Evolutionary conservation across 2,888 invertebrate species (phyloP), one percentile per base, ranked within the genome.

Genomic region (Pandemis corylana): DNA sequence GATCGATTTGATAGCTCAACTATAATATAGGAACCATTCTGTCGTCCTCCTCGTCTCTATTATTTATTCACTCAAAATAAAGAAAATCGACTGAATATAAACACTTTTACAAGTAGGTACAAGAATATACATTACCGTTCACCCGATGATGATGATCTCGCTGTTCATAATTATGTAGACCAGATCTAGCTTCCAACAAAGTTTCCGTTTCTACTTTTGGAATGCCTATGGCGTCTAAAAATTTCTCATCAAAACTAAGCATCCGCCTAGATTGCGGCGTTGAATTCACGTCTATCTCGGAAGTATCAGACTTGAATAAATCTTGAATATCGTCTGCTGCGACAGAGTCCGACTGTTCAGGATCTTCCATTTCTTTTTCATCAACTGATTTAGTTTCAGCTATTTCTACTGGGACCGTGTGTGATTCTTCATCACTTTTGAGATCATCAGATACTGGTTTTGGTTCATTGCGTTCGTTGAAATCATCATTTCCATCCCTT

Each of bases 271-370:
- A 12, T 20, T 13, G 13, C 46, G 56, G 41, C 36, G 59, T n/a
- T 20, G 36, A 28, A 66, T 59, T 46, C 44, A 59, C 28, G 12
- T 56, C 71, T 5, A n/a, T 64, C 2, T 44, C 71, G 5, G 20
- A 53, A 9, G 46, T 36, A 53, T 66, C 71, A 59, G 64, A 59
- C 5, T 44, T 66, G 0, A 71, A 5, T 7, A 71, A 49, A 12
- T 36, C 65, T 15, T 71, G 46, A 15, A 42, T 49, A 12, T 56
- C 71, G 0, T 46, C 71, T 44, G 46, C 59, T 66, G n/a, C 20
- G 20, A 42, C 62, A n/a, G 51, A 70, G n/a, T 10, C 65, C 36
- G 65, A 59, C 15, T 36, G 41, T 49, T 65, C 46, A 10, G 59
- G 13, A 15, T 42, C 41, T 49, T 59, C 59, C 0, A 28, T 12